Evolutionary conservation across 2,797 vertebrate species (phyloP).

Genomic region (Gallinago nigripennis): DNA sequence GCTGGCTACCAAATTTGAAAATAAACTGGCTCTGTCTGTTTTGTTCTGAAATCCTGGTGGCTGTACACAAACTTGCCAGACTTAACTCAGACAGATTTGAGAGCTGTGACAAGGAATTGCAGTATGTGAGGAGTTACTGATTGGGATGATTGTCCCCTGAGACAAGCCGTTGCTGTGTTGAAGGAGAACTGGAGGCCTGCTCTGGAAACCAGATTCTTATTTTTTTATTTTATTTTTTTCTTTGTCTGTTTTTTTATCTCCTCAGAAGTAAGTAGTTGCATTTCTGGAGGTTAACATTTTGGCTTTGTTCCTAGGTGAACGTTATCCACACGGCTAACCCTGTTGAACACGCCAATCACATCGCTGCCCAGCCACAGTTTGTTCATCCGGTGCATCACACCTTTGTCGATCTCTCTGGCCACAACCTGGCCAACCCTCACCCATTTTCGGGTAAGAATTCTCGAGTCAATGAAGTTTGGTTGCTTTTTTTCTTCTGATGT

Average conservation of each 20-base stretch:
- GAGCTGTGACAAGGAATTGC: not conserved
- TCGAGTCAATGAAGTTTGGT: not conserved
- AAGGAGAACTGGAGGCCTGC: not conserved
- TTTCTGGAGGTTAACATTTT: not conserved
- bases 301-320: constrained; percentile 82
- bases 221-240: too few species aligned
- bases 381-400: constrained; percentile 92
- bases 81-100: not conserved
- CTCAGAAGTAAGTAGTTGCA: not conserved
- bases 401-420: constrained; percentile 93
- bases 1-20: not conserved
- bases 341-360: constrained; percentile 89
- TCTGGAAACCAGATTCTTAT: not conserved
- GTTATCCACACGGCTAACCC: constrained; percentile 95
- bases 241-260: not conserved
- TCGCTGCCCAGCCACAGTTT: constrained; percentile 92
- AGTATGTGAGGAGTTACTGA: not conserved
- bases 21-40: not conserved
- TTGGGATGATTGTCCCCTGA: not conserved
- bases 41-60: not conserved
- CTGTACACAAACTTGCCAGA: not conserved
- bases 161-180: not conserved
- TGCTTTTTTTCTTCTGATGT: not conserved
- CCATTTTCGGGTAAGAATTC: constrained; percentile 88
- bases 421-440: constrained; percentile 92